These are phyloP conservation scores for Tragelaphus scriptus DNA, from an alignment of 2,113 vertebrate genomes.

Conservation along the genomic window DNA sequence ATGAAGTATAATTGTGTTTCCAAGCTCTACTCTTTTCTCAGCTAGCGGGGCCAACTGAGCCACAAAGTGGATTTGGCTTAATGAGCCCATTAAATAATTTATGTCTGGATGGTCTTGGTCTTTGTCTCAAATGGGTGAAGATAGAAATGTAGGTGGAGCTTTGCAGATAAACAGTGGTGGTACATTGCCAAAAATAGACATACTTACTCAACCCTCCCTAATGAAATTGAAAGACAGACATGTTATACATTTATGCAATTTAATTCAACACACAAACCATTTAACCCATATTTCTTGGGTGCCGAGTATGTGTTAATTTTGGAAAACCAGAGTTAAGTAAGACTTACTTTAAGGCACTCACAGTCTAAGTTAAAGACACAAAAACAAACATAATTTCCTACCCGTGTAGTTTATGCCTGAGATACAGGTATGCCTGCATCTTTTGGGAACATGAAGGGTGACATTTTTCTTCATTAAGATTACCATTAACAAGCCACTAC, in stretches of 20 bases:
- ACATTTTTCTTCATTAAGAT: neutral
- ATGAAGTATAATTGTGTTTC: neutral
- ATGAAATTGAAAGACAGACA: neutral
- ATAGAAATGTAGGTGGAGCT: neutral
- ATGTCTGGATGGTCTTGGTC: neutral
- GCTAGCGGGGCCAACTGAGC: neutral
- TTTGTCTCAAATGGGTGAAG: constrained; percentile 2
- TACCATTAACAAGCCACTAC: neutral
- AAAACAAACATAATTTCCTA: neutral
- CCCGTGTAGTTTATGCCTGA: neutral
- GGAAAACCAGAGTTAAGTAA: neutral
- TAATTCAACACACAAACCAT: neutral
- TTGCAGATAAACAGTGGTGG: neutral
- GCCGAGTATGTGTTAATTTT: neutral
- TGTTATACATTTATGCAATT: neutral
- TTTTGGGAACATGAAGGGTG: neutral
- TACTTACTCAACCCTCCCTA: neutral
- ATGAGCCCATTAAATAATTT: neutral
- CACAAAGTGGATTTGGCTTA: neutral
- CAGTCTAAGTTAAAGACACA: neutral
- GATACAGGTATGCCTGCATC: neutral
- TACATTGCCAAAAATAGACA: neutral
- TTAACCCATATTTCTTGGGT: neutral
- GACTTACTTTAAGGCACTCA: neutral
- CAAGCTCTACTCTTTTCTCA: neutral